These are phyloP conservation scores for Hoplostethus atlanticus DNA, from an alignment of 2,797 vertebrate species.

Conservation along the genomic window DNA sequence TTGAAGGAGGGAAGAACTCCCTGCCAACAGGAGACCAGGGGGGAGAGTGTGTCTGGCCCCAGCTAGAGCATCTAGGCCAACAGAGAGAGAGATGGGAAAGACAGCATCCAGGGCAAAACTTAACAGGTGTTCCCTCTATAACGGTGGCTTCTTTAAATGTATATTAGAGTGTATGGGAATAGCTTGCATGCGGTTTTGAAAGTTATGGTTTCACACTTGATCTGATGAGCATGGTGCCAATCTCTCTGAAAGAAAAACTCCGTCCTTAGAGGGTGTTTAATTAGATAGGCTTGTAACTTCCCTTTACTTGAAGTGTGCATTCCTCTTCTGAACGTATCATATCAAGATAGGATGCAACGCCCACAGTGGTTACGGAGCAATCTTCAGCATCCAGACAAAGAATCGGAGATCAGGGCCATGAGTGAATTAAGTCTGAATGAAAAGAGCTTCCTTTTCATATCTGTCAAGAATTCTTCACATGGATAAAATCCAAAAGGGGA, in stretches of 20 bases:
- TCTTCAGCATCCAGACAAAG: conserved; percentile 20
- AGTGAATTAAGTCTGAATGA: not conserved
- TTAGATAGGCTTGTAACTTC: conserved; percentile 22
- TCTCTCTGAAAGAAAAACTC: conserved; percentile 31
- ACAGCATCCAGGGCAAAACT: conserved; percentile 44
- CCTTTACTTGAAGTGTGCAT: conserved; percentile 14
- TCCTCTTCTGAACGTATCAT: conserved; percentile 6
- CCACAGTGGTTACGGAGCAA: not conserved
- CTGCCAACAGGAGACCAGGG: conserved; percentile 62
- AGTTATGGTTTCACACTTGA: not conserved
- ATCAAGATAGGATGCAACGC: conserved; percentile 1
- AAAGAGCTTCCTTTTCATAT: not conserved
- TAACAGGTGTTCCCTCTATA: conserved; percentile 53
- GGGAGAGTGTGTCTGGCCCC: conserved; percentile 55
- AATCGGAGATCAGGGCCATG: conserved; percentile 5
- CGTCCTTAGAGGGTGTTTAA: conserved; percentile 33
- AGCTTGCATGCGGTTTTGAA: conserved; percentile 11
- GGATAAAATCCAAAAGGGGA: conserved; percentile 39
- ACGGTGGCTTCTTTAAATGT: conserved; percentile 28
- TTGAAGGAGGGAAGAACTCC: conserved; percentile 64
- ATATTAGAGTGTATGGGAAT: conserved; percentile 27
- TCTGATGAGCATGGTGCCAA: conserved; percentile 15
- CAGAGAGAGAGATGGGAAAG: conserved; percentile 44
- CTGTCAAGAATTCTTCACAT: conserved; percentile 34
- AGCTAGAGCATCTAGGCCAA: conserved; percentile 48